phyloP scores from a whole-genome alignment of 2,113 vertebrate species.

The Silurus asotus region DNA sequence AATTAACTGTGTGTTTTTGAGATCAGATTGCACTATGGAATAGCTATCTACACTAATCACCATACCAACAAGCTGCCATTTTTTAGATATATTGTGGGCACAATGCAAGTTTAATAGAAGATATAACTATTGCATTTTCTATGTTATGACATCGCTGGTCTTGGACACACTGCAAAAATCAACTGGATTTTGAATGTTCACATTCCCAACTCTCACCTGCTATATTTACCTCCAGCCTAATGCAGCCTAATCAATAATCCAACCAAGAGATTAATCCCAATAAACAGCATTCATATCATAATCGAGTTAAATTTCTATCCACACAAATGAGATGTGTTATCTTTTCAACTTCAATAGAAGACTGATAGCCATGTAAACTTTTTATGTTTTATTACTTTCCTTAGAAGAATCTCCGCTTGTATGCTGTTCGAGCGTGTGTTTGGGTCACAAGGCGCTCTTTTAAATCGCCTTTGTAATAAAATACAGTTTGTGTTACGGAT shows the following conservation, averaged over 20 bases:
- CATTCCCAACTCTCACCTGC: background rate
- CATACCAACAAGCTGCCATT: background rate
- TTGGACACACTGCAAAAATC: background rate
- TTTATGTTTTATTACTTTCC: background rate
- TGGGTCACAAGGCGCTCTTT: background rate
- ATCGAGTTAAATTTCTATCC: background rate
- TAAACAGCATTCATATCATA: background rate
- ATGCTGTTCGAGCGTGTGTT: background rate
- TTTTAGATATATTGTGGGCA: background rate
- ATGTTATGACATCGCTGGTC: background rate
- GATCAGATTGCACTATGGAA: background rate
- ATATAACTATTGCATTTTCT: background rate
- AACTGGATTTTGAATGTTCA: background rate
- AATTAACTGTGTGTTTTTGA: background rate
- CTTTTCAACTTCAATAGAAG: background rate
- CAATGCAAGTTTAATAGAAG: background rate
- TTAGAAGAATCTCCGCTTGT: background rate
- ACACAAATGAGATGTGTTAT: background rate
- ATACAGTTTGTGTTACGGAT: background rate
- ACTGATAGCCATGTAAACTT: background rate
- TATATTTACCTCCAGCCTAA: background rate
- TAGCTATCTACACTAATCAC: background rate
- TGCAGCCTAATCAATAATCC: background rate
- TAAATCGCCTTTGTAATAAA: background rate
- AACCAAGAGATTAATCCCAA: background rate